Conservation (phyloP, 2,797 vertebrate species). For the Malurus splendens region DNA sequence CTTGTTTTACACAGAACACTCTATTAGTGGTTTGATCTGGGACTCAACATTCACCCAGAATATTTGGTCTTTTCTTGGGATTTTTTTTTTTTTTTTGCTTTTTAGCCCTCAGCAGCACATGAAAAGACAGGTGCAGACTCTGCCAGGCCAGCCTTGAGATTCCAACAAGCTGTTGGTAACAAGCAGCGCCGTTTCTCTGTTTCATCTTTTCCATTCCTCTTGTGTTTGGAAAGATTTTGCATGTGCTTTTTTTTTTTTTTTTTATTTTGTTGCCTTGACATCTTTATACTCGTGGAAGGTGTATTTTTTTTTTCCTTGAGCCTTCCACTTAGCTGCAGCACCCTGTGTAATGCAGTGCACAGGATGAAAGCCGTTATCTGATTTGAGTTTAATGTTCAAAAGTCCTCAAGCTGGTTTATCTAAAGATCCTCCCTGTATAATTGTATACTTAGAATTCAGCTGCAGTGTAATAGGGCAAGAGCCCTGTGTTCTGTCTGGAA, state of each 20-base stretch:
- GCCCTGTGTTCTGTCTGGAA: slow-evolving; percentile 61
- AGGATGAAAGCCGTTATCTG: slow-evolving; percentile 69
- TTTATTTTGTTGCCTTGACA: slow-evolving; percentile 57
- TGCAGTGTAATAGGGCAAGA: slow-evolving; percentile 43
- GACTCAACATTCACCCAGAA: background rate
- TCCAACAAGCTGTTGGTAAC: background rate
- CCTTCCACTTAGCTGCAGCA: slow-evolving; percentile 59
- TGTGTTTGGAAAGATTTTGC: slow-evolving; percentile 51
- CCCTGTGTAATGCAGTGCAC: slow-evolving; percentile 41
- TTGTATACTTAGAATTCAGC: slow-evolving; percentile 71
- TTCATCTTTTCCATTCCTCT: slow-evolving; percentile 51
- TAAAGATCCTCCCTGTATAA: slow-evolving; percentile 68
- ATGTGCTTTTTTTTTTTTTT: slow-evolving; percentile 37
- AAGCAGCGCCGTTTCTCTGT: background rate
- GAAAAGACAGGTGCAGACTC: background rate
- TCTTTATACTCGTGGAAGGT: slow-evolving; percentile 43
- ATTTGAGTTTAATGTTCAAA: slow-evolving; percentile 70
- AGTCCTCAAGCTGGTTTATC: slow-evolving; percentile 71
- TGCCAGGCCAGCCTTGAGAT: background rate
- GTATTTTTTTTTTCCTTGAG: slow-evolving; percentile 40
- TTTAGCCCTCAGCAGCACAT: slow-evolving; percentile 6
- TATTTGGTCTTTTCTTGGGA: background rate
- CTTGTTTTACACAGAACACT: slow-evolving; percentile 65
- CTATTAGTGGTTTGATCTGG: slow-evolving; percentile 56
- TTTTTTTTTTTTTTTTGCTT: background rate